Evolutionary conservation across 2,113 vertebrate species (phyloP).

Genomic region (Maylandia zebra): DNA sequence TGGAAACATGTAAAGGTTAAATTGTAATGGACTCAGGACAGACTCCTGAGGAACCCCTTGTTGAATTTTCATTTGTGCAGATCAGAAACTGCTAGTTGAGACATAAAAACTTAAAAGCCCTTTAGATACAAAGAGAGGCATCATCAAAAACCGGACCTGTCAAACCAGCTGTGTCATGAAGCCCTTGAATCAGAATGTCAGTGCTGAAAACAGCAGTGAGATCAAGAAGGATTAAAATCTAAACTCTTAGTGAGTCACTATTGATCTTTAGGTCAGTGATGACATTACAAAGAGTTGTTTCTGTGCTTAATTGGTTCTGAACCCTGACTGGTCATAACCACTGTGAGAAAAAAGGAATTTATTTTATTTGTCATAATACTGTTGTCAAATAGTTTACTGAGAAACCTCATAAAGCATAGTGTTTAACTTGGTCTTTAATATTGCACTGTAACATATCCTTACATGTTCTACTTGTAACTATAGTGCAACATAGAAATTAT

Average conservation of each 20-base stretch:
- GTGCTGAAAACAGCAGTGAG: fast-evolving
- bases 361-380: not conserved
- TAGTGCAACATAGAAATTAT: not conserved
- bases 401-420: fast-evolving
- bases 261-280: not conserved
- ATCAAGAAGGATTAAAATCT: fast-evolving
- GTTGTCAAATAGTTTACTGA: not conserved
- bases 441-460: fast-evolving
- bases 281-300: not conserved
- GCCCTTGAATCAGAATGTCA: not conserved
- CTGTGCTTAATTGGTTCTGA: not conserved
- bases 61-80: not conserved
- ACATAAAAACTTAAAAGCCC: not conserved
- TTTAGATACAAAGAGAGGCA: not conserved
- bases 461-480: not conserved
- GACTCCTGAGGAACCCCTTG: not conserved
- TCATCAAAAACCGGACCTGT: not conserved
- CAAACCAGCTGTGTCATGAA: not conserved
- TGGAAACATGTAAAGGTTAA: not conserved
- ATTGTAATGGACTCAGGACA: not conserved
- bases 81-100: not conserved
- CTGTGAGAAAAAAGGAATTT: not conserved
- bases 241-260: not conserved
- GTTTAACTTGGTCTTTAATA: not conserved
- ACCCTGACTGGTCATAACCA: fast-evolving